Base-by-base conservation (phyloP, 2,113 vertebrate genomes). In the Miniopterus natalensis region DNA sequence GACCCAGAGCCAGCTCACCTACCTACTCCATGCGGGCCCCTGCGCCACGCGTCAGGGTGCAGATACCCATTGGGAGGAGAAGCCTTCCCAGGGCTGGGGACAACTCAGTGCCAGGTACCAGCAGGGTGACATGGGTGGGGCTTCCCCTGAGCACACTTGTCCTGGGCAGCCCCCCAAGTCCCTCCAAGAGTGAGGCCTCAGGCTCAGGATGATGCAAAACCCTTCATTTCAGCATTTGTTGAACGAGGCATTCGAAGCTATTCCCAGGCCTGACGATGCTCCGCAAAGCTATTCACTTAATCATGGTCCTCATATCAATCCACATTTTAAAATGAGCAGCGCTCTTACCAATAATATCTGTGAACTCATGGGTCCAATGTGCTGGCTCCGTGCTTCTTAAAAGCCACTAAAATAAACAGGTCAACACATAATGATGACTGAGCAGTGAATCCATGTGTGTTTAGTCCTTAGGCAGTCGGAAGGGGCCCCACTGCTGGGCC, bases 351-450 rank as follows among this genome's bases (percentile, higher is more conserved):
- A 53, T 27, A 13, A 8, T 40, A 59, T 4, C 66, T n/a, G n/a
- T n/a, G 31, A 79, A 47, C 17, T 73, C 75, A 66, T 3, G 55
- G 14, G 57, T 70, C n/a, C 45, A 63, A 45, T 9, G 51, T 31
- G 63, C 47, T 53, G 68, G 71, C 36, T n/a, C 5, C 13, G 17
- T 13, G 70, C 57, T 84, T 80, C 90, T 51, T 3, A 91, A 85
- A 74, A 83, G 71, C 73, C 12, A 10, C 88, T 68, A 49, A 73
- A 91, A 77, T 81, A 73, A 94, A 83, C 66, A 65, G 5, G 4
- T 70, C 49, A 63, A 89, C 66, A 65, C 2, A 5, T 8, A 18
- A 49, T 27, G 59, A 40, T 51, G 65, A 71, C 92, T 1, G 15
- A 68, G 36, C 25, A 9, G 63, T 14, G 86, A 68, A 29, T 5